Conservation (phyloP, 2,888 invertebrate species). For the Melieria omissa region DNA sequence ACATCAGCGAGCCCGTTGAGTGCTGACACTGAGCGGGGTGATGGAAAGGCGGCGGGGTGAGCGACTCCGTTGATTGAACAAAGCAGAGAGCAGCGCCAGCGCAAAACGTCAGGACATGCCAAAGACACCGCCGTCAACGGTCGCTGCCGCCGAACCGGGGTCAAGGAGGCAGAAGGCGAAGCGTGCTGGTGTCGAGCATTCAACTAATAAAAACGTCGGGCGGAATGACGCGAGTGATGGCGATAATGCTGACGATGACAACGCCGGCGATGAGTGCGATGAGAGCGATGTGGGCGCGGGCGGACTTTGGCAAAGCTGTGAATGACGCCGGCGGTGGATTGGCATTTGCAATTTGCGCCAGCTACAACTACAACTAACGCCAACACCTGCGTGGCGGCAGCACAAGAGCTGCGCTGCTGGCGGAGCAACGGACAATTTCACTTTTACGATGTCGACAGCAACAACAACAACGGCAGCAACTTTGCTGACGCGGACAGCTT, state of each 20-base stretch:
- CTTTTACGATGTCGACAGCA: too few species aligned
- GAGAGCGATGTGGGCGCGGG: background rate
- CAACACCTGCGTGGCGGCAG: too few species aligned
- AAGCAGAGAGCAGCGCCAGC: too few species aligned
- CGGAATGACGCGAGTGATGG: conserved; percentile 26
- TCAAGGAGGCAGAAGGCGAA: conserved; percentile 16
- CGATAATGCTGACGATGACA: conserved; percentile 27
- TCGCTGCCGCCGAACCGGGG: background rate
- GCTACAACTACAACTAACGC: too few species aligned
- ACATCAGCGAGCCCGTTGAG: background rate
- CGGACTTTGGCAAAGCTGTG: background rate
- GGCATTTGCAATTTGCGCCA: background rate
- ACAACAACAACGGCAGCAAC: too few species aligned
- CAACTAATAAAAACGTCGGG: conserved; percentile 39
- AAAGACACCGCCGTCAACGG: background rate
- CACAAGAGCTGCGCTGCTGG: too few species aligned
- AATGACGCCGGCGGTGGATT: background rate
- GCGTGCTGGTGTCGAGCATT: conserved; percentile 37
- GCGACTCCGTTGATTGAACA: too few species aligned
- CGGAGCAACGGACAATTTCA: too few species aligned
- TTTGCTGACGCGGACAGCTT: too few species aligned
- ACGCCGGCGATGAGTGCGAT: too few species aligned
- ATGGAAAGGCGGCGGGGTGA: background rate
- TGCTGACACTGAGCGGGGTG: background rate
- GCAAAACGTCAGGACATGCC: too few species aligned